Base-by-base conservation (phyloP, 2,113 vertebrate species). In the Megalops atlanticus region DNA sequence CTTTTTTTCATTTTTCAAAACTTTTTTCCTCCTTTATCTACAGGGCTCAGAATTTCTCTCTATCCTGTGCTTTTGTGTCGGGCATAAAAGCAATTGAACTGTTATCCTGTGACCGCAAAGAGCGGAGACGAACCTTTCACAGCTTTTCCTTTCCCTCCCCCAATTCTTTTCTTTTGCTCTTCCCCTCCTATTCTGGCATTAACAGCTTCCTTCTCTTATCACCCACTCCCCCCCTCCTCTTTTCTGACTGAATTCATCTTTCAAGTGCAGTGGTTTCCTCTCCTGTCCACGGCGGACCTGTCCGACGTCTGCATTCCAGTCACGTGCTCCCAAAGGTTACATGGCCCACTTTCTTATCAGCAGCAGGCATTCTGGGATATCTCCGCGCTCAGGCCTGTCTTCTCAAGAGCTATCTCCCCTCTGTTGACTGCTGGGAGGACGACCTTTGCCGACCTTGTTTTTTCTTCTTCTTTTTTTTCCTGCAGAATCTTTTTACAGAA, bases 261-360 rank as follows among this genome's bases (percentile, higher is more conserved):
- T 87, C 83, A 90, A 80, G 74, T 80, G 86, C 82, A 27, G 90
- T 21, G 52, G 82, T 38, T 74, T 91, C 89, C 86, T 86, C 72
- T 49, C 76, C 79, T 69, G 86, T 88, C 91, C 87, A 86, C 79
- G 82, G 78, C 86, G 82, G 85, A 82, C 89, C 71, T 2, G 81
- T 6, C 74, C 78, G 43, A 85, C 82, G 91, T 95, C 92, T 85
- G 92, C 80, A 95, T 96, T 95, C 96, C 83, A 77, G 54, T 94
- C 96, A 96, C 94, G 94, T 87, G 88, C 90, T 90, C 81, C 82
- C 80, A 79, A 91, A 89, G 95, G 91, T 92, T 92, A 89, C 91
- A 92, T 86, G 92, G 94, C 94, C 93, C 83, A 93, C 74, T 89
- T 91, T 89, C 93, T 96, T 96, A 97, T 97, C 96, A 92, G 94